These are phyloP conservation scores for Rhagoletis zephyria DNA, from an alignment of 1,140 invertebrate genomes.

Conservation along the genomic window DNA sequence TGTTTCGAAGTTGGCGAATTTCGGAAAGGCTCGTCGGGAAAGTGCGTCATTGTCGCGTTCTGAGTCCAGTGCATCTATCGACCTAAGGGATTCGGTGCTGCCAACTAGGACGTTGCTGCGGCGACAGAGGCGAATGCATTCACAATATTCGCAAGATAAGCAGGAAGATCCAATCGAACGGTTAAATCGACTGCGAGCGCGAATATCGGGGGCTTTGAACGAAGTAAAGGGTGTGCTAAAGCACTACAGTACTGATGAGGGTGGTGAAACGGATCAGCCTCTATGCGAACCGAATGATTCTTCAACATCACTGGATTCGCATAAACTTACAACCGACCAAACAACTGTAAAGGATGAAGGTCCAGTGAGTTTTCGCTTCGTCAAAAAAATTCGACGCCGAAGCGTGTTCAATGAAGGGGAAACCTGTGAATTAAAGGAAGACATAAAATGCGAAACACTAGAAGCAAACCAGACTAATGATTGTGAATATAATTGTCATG, in stretches of 20 bases:
- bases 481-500: slow-evolving; percentile 4
- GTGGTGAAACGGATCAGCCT: slow-evolving; percentile 54
- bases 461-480: background rate
- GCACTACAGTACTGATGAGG: slow-evolving; percentile 68
- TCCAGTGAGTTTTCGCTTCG: slow-evolving; percentile 67
- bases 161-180: slow-evolving; percentile 67
- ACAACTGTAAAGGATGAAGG: background rate
- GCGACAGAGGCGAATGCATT: slow-evolving; percentile 65
- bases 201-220: slow-evolving; percentile 66
- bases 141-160: slow-evolving; percentile 67
- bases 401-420: slow-evolving; percentile 68
- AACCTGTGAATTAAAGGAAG: slow-evolving; percentile 55
- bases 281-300: slow-evolving; percentile 54
- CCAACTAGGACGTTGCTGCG: slow-evolving; percentile 66
- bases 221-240: slow-evolving; percentile 70
- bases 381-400: slow-evolving; percentile 65
- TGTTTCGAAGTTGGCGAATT: slow-evolving; percentile 34
- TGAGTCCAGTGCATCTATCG: background rate
- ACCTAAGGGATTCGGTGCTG: slow-evolving; percentile 56
- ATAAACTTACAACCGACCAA: background rate
- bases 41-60: background rate
- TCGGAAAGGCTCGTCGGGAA: background rate
- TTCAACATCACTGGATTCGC: background rate
- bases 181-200: slow-evolving; percentile 67
- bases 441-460: background rate